Conservation (phyloP, 2,797 vertebrate genomes). For the Hypotaenidia okinawae region DNA sequence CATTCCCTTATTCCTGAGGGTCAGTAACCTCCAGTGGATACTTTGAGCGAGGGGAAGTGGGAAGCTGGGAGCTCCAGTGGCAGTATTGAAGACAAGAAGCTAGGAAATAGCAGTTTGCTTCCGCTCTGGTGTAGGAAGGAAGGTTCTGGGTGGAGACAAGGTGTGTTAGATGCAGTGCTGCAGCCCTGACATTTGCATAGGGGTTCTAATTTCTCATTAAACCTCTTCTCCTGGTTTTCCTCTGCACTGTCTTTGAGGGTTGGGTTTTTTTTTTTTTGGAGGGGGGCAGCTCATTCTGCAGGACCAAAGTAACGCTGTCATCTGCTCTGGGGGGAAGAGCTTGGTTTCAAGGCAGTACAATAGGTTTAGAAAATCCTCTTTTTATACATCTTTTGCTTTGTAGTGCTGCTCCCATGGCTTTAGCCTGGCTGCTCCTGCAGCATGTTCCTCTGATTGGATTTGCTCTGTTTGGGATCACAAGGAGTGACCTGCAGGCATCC, state of each 20-base stretch:
- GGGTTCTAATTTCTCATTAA: neutral
- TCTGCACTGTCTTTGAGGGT: neutral
- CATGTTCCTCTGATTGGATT: constrained; percentile 62
- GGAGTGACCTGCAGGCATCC: constrained; percentile 41
- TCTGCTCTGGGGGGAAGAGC: neutral
- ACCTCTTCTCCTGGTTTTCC: neutral
- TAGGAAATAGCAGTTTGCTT: neutral
- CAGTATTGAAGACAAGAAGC: neutral
- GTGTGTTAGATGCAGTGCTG: neutral
- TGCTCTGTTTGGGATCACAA: constrained; percentile 53
- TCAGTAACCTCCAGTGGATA: neutral
- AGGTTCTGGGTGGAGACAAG: neutral
- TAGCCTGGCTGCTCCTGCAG: constrained; percentile 32
- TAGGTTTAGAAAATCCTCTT: constrained; percentile 55
- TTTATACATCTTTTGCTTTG: constrained; percentile 29
- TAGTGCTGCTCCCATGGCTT: neutral
- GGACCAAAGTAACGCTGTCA: neutral
- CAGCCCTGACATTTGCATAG: neutral
- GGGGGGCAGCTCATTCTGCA: neutral
- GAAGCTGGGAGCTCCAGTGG: neutral
- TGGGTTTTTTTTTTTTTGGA: neutral
- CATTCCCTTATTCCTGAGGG: constrained; percentile 22
- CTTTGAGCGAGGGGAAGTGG: neutral
- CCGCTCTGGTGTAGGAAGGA: neutral
- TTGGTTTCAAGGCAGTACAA: constrained; percentile 17